These are phyloP conservation scores for Drosophila pectinifera DNA, from an alignment of 1,140 invertebrate species.

Conservation along the genomic window DNA sequence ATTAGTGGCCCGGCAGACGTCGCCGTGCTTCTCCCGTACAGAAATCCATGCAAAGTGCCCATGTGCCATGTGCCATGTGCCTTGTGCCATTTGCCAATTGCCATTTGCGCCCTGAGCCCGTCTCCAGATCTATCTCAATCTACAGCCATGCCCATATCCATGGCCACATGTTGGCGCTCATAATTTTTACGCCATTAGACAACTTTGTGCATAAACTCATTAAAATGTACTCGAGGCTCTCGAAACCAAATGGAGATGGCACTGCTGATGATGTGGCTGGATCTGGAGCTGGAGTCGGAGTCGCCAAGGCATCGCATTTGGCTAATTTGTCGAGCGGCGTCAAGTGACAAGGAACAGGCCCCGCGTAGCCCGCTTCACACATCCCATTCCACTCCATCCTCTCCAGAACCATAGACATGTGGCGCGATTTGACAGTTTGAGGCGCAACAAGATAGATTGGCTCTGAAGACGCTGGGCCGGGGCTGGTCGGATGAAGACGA, in stretches of 20 bases:
- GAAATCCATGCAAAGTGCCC: slow-evolving; percentile 71
- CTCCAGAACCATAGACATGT: slow-evolving; percentile 50
- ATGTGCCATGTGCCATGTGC: slow-evolving; percentile 33
- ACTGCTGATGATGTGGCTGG: slow-evolving; percentile 36
- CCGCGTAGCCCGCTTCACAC: slow-evolving; percentile 8
- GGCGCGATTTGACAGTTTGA: slow-evolving; percentile 70
- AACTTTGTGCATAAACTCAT: slow-evolving; percentile 78
- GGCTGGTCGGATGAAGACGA: slow-evolving; percentile 9
- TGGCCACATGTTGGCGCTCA: slow-evolving; percentile 66
- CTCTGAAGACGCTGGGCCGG: too few relatives aligned
- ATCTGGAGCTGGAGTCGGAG: slow-evolving; percentile 41
- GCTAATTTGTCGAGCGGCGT: slow-evolving; percentile 74
- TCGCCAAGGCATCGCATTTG: slow-evolving; percentile 57
- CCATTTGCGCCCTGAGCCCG: slow-evolving; percentile 27
- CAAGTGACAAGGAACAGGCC: slow-evolving; percentile 66
- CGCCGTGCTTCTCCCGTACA: slow-evolving; percentile 16
- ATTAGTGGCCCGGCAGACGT: slow-evolving; percentile 64
- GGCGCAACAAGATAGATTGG: slow-evolving; percentile 77
- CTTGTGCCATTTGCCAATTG: slow-evolving; percentile 21
- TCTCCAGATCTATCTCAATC: slow-evolving; percentile 36
- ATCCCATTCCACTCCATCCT: not conserved
- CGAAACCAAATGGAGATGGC: slow-evolving; percentile 58
- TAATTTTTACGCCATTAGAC: slow-evolving; percentile 81
- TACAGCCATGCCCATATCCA: slow-evolving; percentile 30
- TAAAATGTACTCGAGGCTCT: slow-evolving; percentile 79